Evolutionary conservation across 2,797 vertebrate species (phyloP), one percentile per base, ranked within the genome.

Genomic region (Paratrypauchen microcephalus): DNA sequence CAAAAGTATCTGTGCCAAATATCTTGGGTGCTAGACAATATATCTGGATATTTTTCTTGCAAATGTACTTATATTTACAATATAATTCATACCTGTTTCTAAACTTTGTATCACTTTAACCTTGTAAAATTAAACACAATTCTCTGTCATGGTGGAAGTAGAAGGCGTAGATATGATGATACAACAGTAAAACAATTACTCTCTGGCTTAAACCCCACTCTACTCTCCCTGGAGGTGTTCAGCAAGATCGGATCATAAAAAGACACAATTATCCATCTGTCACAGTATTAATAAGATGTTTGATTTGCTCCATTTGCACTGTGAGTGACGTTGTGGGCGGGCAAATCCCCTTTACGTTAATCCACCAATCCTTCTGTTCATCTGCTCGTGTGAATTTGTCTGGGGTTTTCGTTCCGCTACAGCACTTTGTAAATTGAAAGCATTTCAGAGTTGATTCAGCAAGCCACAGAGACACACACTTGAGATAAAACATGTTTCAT

Each of bases 191-290:
- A 90, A 89, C 83, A 90, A 89, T 91, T 88, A 85, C 70, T 67
- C 78, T 67, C 78, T 9, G 72, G 83, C 75, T 80, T 85, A 86
- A 84, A 86, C 77, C 77, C 83, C 67, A 66, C 74, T 70, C 19
- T 84, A 83, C 72, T 78, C 74, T 81, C 85, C 83, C 87, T 19
- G 73, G 76, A 84, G 87, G 80, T 77, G 90, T 89, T 71, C 76
- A 90, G 88, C 80, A 83, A 86, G 88, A 86, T 87, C 83, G 86
- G 84, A 90, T 85, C 90, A 90, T 88, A 88, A 91, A 63, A 88
- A 88, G 89, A 86, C 87, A 90, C 89, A 90, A 89, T 92, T 92
- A 91, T 89, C 85, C 86, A 73, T 87, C 89, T 92, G 90, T 89
- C 86, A 87, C 83, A 83, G 78, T 67, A 87, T 87, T 90, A 93